These are phyloP conservation scores for Germaria angustata DNA, from an alignment of 2,888 invertebrate genomes.

Conservation along the genomic window DNA sequence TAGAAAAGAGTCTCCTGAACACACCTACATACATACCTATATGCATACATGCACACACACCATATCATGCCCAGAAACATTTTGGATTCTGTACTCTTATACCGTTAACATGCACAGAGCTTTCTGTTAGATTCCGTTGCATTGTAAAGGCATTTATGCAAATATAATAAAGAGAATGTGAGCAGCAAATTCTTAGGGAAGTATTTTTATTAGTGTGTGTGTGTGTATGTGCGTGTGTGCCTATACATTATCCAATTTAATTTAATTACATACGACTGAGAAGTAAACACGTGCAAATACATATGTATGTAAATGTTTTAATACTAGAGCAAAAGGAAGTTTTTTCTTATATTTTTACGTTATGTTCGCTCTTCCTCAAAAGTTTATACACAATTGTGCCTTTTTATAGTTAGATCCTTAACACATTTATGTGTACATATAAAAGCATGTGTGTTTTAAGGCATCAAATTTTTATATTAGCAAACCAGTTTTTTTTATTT, in stretches of 20 bases:
- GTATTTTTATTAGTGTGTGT: background rate
- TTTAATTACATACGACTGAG: conserved; percentile 5
- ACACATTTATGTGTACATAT: background rate
- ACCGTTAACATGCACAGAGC: conserved; percentile 26
- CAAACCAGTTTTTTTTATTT: too few relatives aligned
- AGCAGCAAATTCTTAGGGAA: background rate
- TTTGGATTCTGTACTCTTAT: conserved; percentile 39
- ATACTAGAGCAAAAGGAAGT: background rate
- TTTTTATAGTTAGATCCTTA: background rate
- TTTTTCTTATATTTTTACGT: background rate
- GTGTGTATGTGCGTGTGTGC: background rate
- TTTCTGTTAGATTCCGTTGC: conserved; percentile 33
- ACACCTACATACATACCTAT: background rate
- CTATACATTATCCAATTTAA: background rate
- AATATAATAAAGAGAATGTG: background rate
- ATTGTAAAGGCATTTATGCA: conserved; percentile 38
- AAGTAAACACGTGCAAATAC: conserved; percentile 42
- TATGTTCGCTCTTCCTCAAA: background rate
- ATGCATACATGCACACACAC: too few relatives aligned
- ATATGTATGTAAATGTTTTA: background rate
- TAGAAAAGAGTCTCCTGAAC: conserved; percentile 27
- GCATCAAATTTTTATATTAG: too few relatives aligned
- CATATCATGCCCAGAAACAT: background rate
- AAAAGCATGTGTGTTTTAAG: too few relatives aligned
- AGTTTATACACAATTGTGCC: background rate